A percentile compares a stretch with the other conserved stretches of the same genome.
Evolutionary conservation across 2,797 vertebrate species (phyloP).

Genomic region (Decapterus maruadsi): DNA sequence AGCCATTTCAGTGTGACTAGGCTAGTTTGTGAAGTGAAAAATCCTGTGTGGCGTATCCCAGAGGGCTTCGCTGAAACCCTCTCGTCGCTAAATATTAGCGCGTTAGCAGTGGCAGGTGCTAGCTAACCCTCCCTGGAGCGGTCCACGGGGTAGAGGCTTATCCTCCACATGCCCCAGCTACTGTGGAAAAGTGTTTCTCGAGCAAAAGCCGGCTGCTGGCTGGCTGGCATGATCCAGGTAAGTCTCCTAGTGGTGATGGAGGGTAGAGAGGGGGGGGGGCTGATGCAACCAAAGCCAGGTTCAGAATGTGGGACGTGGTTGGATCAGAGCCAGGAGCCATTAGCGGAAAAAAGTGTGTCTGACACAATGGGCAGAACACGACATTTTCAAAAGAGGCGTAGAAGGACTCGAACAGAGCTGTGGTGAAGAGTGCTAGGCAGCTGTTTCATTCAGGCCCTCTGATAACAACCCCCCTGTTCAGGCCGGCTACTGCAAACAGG

Average conservation of each 20-base stretch:
- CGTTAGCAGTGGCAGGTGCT: conserved; percentile 70
- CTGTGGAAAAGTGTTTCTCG: conserved; percentile 51
- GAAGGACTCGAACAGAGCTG: conserved; percentile 69
- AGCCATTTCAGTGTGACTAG: conserved; percentile 58
- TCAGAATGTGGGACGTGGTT: conserved; percentile 71
- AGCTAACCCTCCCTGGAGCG: conserved; percentile 52
- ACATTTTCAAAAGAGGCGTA: conserved; percentile 72
- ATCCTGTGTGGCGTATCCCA: conserved; percentile 56
- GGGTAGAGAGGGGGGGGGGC: conserved; percentile 17
- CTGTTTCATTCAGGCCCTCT: conserved; percentile 82
- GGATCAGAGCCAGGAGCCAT: conserved; percentile 80
- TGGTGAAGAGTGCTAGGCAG: conserved; percentile 69
- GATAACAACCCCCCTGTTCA: conserved; percentile 79
- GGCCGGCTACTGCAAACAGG: conserved; percentile 65
- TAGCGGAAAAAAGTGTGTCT: conserved; percentile 68
- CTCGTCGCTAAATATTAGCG: conserved; percentile 63
- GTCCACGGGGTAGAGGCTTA: conserved; percentile 53
- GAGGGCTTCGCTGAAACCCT: conserved; percentile 62
- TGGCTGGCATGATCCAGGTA: conserved; percentile 74
- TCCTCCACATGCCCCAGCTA: conserved; percentile 64
- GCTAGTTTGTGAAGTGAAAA: conserved; percentile 73
- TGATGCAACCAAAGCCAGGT: conserved; percentile 60
- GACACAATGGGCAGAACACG: conserved; percentile 76
- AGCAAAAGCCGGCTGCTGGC: conserved; percentile 41
- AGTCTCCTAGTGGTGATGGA: conserved; percentile 54